Evolutionary conservation across 1,140 invertebrate species (phyloP).

Genomic region (Sitobion miscanthi): DNA sequence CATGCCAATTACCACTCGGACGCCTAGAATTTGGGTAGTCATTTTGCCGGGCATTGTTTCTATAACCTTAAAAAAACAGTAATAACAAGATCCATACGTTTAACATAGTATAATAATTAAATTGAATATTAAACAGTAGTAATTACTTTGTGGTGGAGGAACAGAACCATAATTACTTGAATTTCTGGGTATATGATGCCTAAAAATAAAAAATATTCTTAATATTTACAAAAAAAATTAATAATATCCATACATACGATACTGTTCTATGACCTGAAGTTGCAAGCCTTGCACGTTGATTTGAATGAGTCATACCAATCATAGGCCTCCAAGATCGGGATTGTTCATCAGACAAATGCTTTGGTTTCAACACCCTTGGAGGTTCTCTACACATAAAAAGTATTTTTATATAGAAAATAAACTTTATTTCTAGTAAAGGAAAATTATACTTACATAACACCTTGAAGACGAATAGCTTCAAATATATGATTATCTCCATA

Average conservation of each 20-base stretch:
- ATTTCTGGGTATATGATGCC: conserved; percentile 59
- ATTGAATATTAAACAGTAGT: not conserved
- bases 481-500: conserved; percentile 80
- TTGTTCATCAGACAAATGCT: conserved; percentile 72
- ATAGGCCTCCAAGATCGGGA: conserved; percentile 73
- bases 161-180: conserved; percentile 61
- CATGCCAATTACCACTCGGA: not conserved
- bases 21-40: not conserved
- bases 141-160: conserved; percentile 60
- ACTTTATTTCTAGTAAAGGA: not conserved
- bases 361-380: conserved; percentile 78
- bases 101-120: not conserved
- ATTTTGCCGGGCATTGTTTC: conserved; percentile 32
- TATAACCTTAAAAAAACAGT: not conserved
- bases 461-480: conserved; percentile 74
- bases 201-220: not conserved
- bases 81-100: not conserved
- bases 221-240: not conserved
- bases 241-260: conserved; percentile 27
- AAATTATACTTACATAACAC: conserved; percentile 61
- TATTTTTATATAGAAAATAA: conserved; percentile 10
- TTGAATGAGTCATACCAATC: conserved; percentile 74
- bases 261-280: conserved; percentile 75
- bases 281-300: conserved; percentile 70
- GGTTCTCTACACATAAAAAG: conserved; percentile 66